A percentile compares a stretch with the other conserved stretches of the same genome.
Conservation (phyloP, 2,113 vertebrate genomes). For the Triplophysa siluroides region DNA sequence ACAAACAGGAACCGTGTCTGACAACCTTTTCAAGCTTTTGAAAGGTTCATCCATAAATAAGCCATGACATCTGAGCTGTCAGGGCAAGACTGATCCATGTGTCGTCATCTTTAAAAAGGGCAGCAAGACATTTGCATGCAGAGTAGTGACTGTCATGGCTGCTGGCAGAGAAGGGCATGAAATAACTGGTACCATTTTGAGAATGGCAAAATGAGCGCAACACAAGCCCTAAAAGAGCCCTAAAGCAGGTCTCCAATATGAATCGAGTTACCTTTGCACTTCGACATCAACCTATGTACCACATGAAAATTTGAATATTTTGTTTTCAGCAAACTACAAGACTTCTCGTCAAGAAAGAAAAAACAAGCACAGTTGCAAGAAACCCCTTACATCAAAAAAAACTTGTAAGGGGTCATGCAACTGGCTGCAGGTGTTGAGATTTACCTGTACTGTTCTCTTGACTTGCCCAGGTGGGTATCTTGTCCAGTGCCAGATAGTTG, state of each 20-base stretch:
- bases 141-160: constrained; percentile 4
- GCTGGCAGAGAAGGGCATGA: not conserved
- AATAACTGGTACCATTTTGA: not conserved
- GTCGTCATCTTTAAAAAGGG: constrained; percentile 7
- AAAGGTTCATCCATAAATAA: constrained; percentile 11
- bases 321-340: too few relatives aligned
- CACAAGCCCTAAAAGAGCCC: not conserved
- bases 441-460: constrained; percentile 72
- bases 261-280: not conserved
- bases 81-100: constrained; percentile 10
- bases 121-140: constrained; percentile 25
- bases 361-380: too few relatives aligned
- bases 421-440: not conserved
- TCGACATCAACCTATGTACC: not conserved
- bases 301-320: not conserved
- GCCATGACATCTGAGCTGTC: constrained; percentile 7
- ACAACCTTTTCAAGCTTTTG: not conserved
- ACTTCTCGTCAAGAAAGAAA: too few relatives aligned
- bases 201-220: not conserved
- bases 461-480: constrained; percentile 83
- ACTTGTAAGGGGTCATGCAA: too few relatives aligned
- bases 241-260: not conserved
- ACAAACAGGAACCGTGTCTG: not conserved
- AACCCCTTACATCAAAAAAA: too few relatives aligned
- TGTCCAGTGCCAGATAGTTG: constrained; percentile 80